phyloP scores from a whole-genome alignment of 1,140 invertebrate genomes.

The Drosophila sproati region DNA sequence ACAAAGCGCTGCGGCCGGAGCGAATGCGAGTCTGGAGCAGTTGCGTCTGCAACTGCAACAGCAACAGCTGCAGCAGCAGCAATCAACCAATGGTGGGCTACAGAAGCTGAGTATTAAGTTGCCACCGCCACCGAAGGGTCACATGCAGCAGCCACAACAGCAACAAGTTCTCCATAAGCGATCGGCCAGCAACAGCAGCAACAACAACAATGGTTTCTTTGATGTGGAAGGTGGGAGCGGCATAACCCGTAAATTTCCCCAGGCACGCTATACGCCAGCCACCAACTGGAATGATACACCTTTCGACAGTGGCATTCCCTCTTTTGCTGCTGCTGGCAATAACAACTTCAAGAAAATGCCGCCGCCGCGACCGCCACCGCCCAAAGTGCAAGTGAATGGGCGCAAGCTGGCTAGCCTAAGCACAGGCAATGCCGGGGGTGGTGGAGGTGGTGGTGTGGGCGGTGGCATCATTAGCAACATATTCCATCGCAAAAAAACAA shows the following conservation, averaged over 20 bases:
- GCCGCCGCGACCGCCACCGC: conserved; percentile 79
- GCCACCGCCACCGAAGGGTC: conserved; percentile 74
- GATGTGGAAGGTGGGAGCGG: conserved; percentile 39
- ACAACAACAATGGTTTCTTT: conserved; percentile 49
- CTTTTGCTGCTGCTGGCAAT: conserved; percentile 11
- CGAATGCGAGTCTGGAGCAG: conserved; percentile 76
- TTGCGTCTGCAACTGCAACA: conserved; percentile 76
- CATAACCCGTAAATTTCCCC: conserved; percentile 79
- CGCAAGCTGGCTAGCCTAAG: conserved; percentile 36
- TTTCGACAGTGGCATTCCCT: conserved; percentile 42
- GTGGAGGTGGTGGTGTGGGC: conserved; percentile 10
- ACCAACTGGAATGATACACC: conserved; percentile 81
- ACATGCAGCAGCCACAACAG: conserved; percentile 37
- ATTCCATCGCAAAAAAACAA: conserved; percentile 74
- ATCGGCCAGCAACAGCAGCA: conserved; percentile 29
- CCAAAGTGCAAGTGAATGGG: conserved; percentile 69
- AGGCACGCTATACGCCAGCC: conserved; percentile 77
- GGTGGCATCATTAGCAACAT: conserved; percentile 84
- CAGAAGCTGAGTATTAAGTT: conserved; percentile 75
- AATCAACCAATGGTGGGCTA: conserved; percentile 54
- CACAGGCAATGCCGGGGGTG: background rate
- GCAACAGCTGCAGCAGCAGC: conserved; percentile 73
- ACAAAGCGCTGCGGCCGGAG: conserved; percentile 73
- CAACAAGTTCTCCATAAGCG: conserved; percentile 25
- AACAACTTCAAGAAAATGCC: conserved; percentile 69